These are phyloP conservation scores for Rhinoptilus africanus DNA, from an alignment of 2,113 vertebrate genomes.

Conservation along the genomic window DNA sequence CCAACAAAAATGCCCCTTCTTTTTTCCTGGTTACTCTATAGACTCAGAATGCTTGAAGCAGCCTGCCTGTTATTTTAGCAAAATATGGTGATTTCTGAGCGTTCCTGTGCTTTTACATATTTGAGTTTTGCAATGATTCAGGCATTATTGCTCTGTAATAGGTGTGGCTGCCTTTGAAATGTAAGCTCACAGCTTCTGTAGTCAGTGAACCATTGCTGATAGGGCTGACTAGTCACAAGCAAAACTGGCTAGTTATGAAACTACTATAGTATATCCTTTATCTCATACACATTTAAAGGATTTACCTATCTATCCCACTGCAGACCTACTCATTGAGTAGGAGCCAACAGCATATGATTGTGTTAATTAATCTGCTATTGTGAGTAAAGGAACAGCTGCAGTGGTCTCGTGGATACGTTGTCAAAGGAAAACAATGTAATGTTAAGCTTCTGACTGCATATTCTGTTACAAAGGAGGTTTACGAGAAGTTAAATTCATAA, in stretches of 20 bases:
- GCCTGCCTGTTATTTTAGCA: constrained; percentile 69
- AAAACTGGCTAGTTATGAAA: constrained; percentile 84
- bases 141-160: constrained; percentile 66
- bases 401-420: constrained; percentile 95
- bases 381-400: constrained; percentile 98
- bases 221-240: constrained; percentile 88
- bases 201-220: constrained; percentile 70
- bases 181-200: constrained; percentile 66
- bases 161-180: constrained; percentile 76
- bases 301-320: constrained; percentile 99
- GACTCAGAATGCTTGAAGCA: constrained; percentile 68
- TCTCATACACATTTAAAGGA: constrained; percentile 95
- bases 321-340: constrained; percentile 98
- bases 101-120: constrained; percentile 60
- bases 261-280: constrained; percentile 87
- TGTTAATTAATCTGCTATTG: constrained; percentile 99
- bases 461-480: constrained; percentile 96
- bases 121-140: constrained; percentile 67
- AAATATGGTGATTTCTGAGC: constrained; percentile 70
- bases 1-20: neutral
- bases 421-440: constrained; percentile 99
- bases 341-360: constrained; percentile 98
- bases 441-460: constrained; percentile 97
- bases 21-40: neutral
- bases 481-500: constrained; percentile 97